A percentile compares a stretch with the other conserved stretches of the same genome.
These are phyloP conservation scores for Papilio dardanus DNA, from an alignment of 1,140 invertebrate genomes.

Conservation along the genomic window DNA sequence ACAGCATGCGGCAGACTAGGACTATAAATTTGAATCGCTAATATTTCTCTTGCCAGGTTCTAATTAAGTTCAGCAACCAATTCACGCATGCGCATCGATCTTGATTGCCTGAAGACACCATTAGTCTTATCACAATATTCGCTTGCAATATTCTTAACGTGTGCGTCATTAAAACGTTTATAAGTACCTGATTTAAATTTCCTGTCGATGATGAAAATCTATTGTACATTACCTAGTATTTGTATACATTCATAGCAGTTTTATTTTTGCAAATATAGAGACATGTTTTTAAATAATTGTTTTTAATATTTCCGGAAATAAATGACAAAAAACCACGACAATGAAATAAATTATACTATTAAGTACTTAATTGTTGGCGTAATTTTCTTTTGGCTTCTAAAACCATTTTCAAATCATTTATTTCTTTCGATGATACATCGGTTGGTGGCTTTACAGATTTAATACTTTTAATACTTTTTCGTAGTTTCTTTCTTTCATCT, in stretches of 20 bases:
- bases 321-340: constrained; percentile 30
- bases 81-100: constrained; percentile 69
- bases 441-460: constrained; percentile 40
- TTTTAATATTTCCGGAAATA: neutral
- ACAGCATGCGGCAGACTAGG: constrained; percentile 49
- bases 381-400: constrained; percentile 67
- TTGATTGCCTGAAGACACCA: constrained; percentile 67
- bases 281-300: neutral
- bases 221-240: neutral
- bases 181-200: constrained; percentile 34
- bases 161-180: constrained; percentile 36
- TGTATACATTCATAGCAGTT: neutral
- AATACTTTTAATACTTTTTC: constrained; percentile 61
- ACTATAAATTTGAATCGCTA: constrained; percentile 69
- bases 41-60: constrained; percentile 68
- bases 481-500: constrained; percentile 52
- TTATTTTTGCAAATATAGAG: too few species aligned
- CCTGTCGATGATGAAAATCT: constrained; percentile 19
- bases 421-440: constrained; percentile 57
- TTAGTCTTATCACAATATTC: constrained; percentile 64
- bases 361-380: constrained; percentile 53
- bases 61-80: constrained; percentile 74
- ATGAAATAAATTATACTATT: constrained; percentile 38
- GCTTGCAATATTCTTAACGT: constrained; percentile 37
- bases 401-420: constrained; percentile 64